Conservation (phyloP, 2,888 invertebrate species). For the Steromphala cineraria region DNA sequence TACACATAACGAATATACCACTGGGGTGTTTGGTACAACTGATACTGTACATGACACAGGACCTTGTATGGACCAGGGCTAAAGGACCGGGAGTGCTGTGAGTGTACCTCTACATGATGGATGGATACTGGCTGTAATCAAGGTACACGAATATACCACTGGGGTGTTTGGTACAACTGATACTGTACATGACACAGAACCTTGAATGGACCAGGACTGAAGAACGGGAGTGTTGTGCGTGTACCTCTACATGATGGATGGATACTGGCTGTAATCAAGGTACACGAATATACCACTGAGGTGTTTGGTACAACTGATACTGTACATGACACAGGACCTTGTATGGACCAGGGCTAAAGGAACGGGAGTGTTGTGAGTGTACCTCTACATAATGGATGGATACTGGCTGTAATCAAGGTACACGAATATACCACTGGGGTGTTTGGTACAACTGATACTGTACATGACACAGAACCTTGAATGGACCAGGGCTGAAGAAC, state of each 20-base stretch:
- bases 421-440: background rate
- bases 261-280: too few species aligned
- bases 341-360: too few species aligned
- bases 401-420: background rate
- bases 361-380: background rate
- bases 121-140: conserved; percentile 1
- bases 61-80: too few species aligned
- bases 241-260: too few species aligned
- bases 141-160: background rate
- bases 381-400: background rate
- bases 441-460: background rate
- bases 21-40: too few species aligned
- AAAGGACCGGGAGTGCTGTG: background rate
- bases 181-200: background rate
- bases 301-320: too few species aligned
- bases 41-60: too few species aligned
- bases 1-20: too few species aligned
- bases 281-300: too few species aligned
- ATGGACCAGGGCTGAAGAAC: background rate
- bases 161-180: background rate
- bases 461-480: background rate
- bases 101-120: background rate
- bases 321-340: too few species aligned
- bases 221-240: too few species aligned
- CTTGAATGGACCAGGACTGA: background rate